phyloP scores from a whole-genome alignment of 2,113 vertebrate species.

The Melanocharis versteri region DNA sequence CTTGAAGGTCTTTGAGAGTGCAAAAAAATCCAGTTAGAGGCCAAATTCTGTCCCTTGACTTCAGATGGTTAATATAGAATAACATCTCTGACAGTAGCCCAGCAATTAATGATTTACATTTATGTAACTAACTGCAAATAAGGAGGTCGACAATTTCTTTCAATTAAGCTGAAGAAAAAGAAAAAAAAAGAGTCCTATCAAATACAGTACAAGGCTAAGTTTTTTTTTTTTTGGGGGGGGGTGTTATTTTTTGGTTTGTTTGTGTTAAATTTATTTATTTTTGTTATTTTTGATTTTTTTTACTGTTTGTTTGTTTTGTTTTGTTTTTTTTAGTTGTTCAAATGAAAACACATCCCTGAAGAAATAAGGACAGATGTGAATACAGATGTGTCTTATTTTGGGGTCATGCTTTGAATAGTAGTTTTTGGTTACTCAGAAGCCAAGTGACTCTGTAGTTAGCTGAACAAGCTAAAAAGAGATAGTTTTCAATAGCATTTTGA shows the following conservation, averaged over 20 bases:
- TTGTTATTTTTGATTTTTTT: too few relatives aligned
- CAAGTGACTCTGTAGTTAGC: not conserved
- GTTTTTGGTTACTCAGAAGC: not conserved
- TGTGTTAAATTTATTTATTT: too few relatives aligned
- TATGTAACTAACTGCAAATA: not conserved
- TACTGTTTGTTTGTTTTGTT: not conserved
- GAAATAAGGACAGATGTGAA: not conserved
- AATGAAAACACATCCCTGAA: not conserved
- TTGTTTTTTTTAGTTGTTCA: not conserved
- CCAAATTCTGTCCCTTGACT: not conserved
- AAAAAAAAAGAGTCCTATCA: not conserved
- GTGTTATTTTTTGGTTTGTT: too few relatives aligned
- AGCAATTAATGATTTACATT: not conserved
- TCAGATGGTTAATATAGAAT: not conserved
- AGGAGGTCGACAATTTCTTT: not conserved
- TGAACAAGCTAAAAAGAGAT: not conserved
- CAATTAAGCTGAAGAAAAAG: not conserved
- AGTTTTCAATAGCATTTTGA: not conserved
- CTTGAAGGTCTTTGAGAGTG: not conserved
- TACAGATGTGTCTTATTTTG: not conserved
- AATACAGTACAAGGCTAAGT: not conserved
- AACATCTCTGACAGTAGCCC: not conserved
- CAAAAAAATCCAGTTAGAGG: not conserved
- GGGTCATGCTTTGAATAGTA: not conserved
- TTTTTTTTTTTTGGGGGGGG: not conserved